Conservation (phyloP, 1,140 invertebrate species). For the Drosophila seguyi region DNA sequence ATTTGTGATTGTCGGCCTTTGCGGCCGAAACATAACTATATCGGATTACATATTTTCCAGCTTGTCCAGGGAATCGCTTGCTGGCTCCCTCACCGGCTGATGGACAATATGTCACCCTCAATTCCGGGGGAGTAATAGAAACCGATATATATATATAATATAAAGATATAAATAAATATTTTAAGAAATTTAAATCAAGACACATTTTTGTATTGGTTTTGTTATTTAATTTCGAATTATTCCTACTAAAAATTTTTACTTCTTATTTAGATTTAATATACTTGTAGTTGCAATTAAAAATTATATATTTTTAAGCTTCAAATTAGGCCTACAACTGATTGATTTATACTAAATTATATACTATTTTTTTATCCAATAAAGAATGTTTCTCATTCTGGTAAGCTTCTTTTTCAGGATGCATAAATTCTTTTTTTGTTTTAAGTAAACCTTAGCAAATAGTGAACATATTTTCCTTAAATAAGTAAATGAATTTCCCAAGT, state of each 20-base stretch:
- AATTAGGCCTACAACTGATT: too few species aligned
- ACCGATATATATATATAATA: neutral
- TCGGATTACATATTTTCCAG: constrained; percentile 63
- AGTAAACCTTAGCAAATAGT: neutral
- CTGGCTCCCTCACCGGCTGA: constrained; percentile 10
- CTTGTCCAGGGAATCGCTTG: constrained; percentile 1
- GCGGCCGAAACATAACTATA: constrained; percentile 75
- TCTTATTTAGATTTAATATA: neutral
- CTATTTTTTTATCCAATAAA: too few species aligned
- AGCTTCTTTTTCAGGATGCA: neutral
- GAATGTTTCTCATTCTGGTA: too few species aligned
- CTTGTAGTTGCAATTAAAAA: neutral
- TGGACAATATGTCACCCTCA: constrained; percentile 28
- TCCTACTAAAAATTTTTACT: too few species aligned
- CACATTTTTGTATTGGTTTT: too few species aligned
- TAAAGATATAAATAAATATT: neutral
- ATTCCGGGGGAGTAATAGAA: neutral
- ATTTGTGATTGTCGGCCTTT: constrained; percentile 76
- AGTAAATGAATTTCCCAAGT: constrained; percentile 39
- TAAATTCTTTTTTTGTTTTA: neutral
- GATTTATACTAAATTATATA: too few species aligned
- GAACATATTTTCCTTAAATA: constrained; percentile 43
- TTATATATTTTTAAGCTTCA: neutral
- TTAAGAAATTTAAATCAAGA: neutral
- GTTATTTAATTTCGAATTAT: neutral